Percentiles rank a stretch among this genome's conserved stretches.
Conservation (phyloP, 2,113 vertebrate genomes). For the Calidris pugnax region DNA sequence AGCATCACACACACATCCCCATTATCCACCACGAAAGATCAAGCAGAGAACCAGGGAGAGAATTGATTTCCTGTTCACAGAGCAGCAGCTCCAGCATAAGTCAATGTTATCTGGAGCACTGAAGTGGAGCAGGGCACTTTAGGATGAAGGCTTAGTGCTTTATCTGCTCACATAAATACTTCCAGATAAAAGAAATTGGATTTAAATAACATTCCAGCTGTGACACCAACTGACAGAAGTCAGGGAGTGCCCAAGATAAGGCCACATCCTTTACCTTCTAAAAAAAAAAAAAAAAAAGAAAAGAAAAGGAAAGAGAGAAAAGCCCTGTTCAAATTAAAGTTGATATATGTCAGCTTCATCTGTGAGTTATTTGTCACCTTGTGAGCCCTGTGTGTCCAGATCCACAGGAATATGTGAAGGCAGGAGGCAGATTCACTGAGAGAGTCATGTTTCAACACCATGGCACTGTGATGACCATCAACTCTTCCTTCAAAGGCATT, state of each 20-base stretch:
- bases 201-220: constrained; percentile 27
- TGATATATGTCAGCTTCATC: not conserved
- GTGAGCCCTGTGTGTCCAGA: not conserved
- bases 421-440: not conserved
- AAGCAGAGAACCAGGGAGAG: not conserved
- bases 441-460: not conserved
- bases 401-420: not conserved
- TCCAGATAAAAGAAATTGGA: constrained; percentile 38
- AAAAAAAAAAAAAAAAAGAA: not conserved
- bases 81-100: not conserved
- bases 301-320: not conserved
- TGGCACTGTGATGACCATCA: not conserved
- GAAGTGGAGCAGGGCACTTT: not conserved
- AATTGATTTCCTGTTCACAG: not conserved
- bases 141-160: constrained; percentile 20
- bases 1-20: constrained; percentile 39
- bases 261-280: not conserved
- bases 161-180: constrained; percentile 35
- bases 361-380: not conserved
- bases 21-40: not conserved
- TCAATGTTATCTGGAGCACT: constrained; percentile 28
- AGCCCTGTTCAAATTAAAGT: not conserved
- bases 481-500: not conserved
- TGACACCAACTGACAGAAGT: constrained; percentile 21
- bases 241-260: constrained; percentile 22